A percentile compares a stretch with the other conserved stretches of the same genome.
Evolutionary conservation across 2,797 vertebrate genomes (phyloP).

Genomic region (Poeciliopsis turneri): DNA sequence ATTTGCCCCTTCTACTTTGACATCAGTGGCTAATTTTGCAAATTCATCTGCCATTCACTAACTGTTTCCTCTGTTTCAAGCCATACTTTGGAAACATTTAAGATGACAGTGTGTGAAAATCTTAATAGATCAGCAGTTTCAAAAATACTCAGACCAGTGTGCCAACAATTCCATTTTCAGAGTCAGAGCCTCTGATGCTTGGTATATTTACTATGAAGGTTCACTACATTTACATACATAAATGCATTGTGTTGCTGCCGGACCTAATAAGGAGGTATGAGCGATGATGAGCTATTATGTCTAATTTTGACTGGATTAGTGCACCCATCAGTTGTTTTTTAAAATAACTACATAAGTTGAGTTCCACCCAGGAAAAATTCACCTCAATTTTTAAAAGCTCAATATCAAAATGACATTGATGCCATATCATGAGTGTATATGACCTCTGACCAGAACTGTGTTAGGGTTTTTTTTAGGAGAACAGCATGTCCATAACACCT

Average conservation of each 20-base stretch:
- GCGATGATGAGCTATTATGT: background rate
- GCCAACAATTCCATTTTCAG: conserved; percentile 1
- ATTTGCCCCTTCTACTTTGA: background rate
- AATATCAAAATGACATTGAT: background rate
- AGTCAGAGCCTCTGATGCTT: background rate
- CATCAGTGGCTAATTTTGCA: background rate
- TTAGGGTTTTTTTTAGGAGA: background rate
- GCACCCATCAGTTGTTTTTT: background rate
- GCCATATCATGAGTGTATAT: background rate
- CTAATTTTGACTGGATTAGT: background rate
- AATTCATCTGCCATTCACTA: background rate
- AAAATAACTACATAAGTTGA: background rate
- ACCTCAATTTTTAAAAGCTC: background rate
- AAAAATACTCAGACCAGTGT: background rate
- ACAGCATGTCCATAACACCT: conserved; percentile 43
- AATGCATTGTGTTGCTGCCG: background rate
- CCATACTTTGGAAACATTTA: background rate
- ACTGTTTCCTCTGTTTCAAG: background rate
- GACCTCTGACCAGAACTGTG: background rate
- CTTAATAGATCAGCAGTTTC: background rate
- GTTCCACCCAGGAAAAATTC: background rate
- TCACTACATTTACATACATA: background rate
- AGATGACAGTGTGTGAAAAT: background rate
- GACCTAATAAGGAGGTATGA: background rate
- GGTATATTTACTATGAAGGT: background rate